Percentiles rank a stretch among this genome's conserved stretches.
Evolutionary conservation across 2,888 invertebrate species (phyloP).

Genomic region (Malthinus flaveolus): DNA sequence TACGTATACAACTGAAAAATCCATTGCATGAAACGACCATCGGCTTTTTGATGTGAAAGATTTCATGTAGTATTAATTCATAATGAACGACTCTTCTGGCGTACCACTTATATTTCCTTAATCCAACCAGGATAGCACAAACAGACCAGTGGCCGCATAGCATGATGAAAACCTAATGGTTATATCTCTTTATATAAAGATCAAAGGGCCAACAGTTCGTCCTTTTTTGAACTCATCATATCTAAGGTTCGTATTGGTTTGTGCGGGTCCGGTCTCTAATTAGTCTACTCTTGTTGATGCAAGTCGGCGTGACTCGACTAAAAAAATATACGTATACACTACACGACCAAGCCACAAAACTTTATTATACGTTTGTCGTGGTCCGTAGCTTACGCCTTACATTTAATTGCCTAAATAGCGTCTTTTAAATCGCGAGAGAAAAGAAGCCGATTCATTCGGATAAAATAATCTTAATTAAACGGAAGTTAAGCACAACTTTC

Average conservation of each 20-base stretch:
- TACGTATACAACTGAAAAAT: slow-evolving; percentile 15
- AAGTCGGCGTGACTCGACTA: slow-evolving; percentile 44
- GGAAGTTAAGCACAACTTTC: too few species aligned
- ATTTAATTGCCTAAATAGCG: slow-evolving; percentile 21
- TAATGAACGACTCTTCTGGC: slow-evolving; percentile 31
- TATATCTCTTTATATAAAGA: slow-evolving; percentile 56
- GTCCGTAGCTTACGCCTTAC: slow-evolving; percentile 11
- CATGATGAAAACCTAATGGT: slow-evolving; percentile 57
- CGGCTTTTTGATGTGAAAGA: slow-evolving; percentile 42
- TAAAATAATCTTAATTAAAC: too few species aligned
- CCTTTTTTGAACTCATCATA: slow-evolving; percentile 49
- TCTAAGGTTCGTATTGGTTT: slow-evolving; percentile 49
- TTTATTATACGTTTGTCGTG: slow-evolving; percentile 17
- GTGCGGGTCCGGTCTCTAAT: slow-evolving; percentile 45
- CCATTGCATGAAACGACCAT: slow-evolving; percentile 42
- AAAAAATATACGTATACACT: neutral
- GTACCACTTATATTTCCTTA: slow-evolving; percentile 56
- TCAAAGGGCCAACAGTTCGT: slow-evolving; percentile 49
- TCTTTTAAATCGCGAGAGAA: slow-evolving; percentile 1
- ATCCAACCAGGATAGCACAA: slow-evolving; percentile 55
- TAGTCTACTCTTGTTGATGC: slow-evolving; percentile 46
- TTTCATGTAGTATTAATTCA: slow-evolving; percentile 28
- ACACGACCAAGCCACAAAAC: slow-evolving; percentile 18
- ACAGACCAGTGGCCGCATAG: slow-evolving; percentile 50
- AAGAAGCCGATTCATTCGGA: too few species aligned